A percentile compares a stretch with the other conserved stretches of the same genome.
Conservation (phyloP, 1,140 invertebrate genomes). For the Oedothorax gibbosus region DNA sequence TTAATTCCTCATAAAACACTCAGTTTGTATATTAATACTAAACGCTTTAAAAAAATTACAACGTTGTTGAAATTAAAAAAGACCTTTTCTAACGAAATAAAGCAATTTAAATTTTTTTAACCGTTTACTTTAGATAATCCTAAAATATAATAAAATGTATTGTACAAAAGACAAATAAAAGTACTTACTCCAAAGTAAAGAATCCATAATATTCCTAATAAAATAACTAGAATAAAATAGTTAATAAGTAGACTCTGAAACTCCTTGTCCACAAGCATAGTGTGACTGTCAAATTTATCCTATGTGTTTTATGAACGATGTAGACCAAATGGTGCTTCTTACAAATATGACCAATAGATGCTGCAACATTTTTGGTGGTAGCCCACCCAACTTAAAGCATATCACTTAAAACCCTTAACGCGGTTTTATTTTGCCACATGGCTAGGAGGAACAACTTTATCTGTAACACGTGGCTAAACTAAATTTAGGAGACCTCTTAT, state of each 20-base stretch:
- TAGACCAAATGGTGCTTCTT: background rate
- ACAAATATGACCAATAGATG: conserved; percentile 7
- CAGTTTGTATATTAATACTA: no score
- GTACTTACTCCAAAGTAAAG: conserved; percentile 63
- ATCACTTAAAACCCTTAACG: conserved; percentile 51
- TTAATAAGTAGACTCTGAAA: conserved; percentile 63
- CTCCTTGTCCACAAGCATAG: conserved; percentile 61
- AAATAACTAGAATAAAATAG: conserved; percentile 62
- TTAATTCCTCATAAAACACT: no score
- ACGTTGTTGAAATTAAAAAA: no score
- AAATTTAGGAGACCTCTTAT: conserved; percentile 42
- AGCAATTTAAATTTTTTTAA: no score
- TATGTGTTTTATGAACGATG: background rate
- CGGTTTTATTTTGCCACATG: conserved; percentile 53
- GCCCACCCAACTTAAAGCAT: conserved; percentile 25
- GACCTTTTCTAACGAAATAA: no score
- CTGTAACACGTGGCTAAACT: conserved; percentile 45
- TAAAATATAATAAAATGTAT: background rate
- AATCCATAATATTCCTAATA: conserved; percentile 62
- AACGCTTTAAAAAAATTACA: no score
- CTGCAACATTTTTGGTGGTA: conserved; percentile 15
- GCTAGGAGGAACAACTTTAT: conserved; percentile 34
- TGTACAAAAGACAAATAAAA: background rate
- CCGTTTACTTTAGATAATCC: no score
- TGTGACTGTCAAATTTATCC: background rate